Percentiles rank a stretch among this genome's conserved stretches.
These are phyloP conservation scores for Idaea dimidiata DNA, from an alignment of 2,888 invertebrate species.

Conservation along the genomic window DNA sequence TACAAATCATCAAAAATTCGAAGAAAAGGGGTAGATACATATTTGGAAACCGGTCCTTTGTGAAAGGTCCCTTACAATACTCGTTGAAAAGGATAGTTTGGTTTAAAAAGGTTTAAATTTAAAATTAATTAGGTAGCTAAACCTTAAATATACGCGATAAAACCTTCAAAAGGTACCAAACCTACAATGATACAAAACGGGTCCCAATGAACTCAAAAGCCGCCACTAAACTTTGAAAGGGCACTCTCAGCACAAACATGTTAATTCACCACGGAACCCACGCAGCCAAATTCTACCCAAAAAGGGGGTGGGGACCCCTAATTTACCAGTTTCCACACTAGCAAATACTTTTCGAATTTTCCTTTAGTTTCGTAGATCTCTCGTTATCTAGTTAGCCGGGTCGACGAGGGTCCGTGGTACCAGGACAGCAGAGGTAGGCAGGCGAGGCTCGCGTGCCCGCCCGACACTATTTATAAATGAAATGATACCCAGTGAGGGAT, in stretches of 20 bases:
- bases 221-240: slow-evolving; percentile 8
- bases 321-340: slow-evolving; percentile 67
- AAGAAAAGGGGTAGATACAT: no score
- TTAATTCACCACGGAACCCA: slow-evolving; percentile 56
- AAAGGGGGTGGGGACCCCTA: slow-evolving; percentile 36
- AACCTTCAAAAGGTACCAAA: background rate
- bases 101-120: no score
- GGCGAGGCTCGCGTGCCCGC: slow-evolving; percentile 60
- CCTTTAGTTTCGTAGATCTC: slow-evolving; percentile 76
- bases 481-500: slow-evolving; percentile 64
- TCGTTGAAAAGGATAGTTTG: no score
- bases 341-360: slow-evolving; percentile 62
- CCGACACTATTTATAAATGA: slow-evolving; percentile 62
- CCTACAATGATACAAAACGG: slow-evolving; percentile 2
- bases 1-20: no score
- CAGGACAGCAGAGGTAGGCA: slow-evolving; percentile 31
- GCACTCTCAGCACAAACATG: slow-evolving; percentile 45
- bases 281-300: slow-evolving; percentile 53
- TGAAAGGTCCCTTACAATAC: no score
- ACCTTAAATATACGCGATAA: background rate
- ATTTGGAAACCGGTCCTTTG: no score
- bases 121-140: background rate
- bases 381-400: slow-evolving; percentile 78
- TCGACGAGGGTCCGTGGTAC: slow-evolving; percentile 72
- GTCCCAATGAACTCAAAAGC: slow-evolving; percentile 5